phyloP scores from a whole-genome alignment of 2,888 invertebrate genomes.

The Acutogordius australiensis region DNA sequence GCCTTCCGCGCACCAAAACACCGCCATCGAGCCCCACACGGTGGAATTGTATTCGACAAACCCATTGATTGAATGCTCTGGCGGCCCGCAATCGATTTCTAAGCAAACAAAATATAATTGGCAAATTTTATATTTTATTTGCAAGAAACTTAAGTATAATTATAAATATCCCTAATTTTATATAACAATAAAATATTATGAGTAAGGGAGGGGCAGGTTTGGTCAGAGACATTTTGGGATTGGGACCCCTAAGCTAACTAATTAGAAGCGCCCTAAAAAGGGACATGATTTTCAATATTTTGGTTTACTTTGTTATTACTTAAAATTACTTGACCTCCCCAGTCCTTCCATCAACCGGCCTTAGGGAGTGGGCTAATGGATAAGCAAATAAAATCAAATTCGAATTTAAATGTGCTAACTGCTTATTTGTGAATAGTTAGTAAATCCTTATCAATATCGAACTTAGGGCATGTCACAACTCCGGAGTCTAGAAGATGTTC shows the following conservation, averaged over 20 bases:
- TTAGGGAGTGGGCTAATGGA: no score
- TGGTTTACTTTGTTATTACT: no score
- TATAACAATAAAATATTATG: not conserved
- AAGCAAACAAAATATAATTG: not conserved
- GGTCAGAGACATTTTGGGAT: not conserved
- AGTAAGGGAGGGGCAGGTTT: not conserved
- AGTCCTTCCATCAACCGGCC: no score
- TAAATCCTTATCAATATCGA: no score
- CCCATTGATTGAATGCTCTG: not conserved
- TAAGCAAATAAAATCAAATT: no score
- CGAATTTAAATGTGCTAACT: no score
- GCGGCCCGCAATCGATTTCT: conserved; percentile 5
- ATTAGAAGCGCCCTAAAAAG: no score
- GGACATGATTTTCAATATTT: no score
- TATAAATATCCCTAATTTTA: not conserved
- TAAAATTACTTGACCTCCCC: no score
- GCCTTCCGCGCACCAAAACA: not conserved
- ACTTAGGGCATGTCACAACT: no score
- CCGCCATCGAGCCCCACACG: not conserved
- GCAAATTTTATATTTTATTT: not conserved
- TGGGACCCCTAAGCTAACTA: not conserved
- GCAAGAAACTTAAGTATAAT: not conserved
- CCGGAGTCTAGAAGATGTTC: no score
- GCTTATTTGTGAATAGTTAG: no score
- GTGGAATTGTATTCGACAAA: not conserved